Conservation (phyloP, 2,113 vertebrate species). For the Cichladusa arquata region DNA sequence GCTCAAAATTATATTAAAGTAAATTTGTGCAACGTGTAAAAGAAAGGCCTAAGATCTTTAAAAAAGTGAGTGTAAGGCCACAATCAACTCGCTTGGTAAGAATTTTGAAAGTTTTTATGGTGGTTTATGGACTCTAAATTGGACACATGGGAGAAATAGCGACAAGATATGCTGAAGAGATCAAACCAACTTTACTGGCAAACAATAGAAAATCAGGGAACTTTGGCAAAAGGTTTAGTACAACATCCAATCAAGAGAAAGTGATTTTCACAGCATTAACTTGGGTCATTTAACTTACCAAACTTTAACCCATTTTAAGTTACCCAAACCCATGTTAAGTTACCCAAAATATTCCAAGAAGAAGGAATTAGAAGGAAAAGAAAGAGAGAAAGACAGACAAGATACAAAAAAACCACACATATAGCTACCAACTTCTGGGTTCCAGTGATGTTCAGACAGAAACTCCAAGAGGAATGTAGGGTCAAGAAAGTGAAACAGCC, state of each 20-base stretch:
- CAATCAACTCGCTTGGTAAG: rapidly evolving
- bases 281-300: background rate
- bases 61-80: rapidly evolving
- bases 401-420: background rate
- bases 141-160: rapidly evolving
- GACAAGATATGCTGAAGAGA: background rate
- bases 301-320: background rate
- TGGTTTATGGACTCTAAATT: background rate
- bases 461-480: rapidly evolving
- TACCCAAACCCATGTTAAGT: too few relatives aligned
- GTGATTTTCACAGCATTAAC: background rate
- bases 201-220: background rate
- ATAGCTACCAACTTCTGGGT: rapidly evolving
- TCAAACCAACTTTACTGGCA: background rate
- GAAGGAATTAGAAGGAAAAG: background rate
- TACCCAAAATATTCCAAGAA: background rate
- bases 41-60: background rate
- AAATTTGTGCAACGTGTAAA: background rate
- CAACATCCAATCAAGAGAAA: background rate
- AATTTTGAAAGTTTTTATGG: background rate
- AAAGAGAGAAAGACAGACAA: background rate
- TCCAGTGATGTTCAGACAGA: rapidly evolving
- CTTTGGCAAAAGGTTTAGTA: background rate
- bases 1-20: background rate
- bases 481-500: rapidly evolving